These are phyloP conservation scores for Tridacna crocea DNA, from an alignment of 2,888 invertebrate genomes.

Conservation along the genomic window DNA sequence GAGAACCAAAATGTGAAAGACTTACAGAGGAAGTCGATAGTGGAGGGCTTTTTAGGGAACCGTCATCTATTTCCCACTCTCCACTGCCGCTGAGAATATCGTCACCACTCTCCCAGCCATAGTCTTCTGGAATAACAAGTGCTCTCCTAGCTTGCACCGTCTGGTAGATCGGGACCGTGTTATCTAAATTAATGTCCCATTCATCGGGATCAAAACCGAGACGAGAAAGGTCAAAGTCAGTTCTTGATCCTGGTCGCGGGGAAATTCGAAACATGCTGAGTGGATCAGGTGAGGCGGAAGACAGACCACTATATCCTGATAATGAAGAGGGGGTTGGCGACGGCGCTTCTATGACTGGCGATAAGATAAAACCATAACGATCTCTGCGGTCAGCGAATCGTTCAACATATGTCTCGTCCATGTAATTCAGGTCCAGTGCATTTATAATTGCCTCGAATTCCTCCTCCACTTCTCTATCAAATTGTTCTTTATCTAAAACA, in stretches of 20 bases:
- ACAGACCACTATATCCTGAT: slow-evolving; percentile 55
- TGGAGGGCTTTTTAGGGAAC: slow-evolving; percentile 49
- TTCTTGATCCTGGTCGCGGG: slow-evolving; percentile 41
- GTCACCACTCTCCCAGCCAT: slow-evolving; percentile 59
- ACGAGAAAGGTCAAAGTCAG: slow-evolving; percentile 53
- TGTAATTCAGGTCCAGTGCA: slow-evolving; percentile 30
- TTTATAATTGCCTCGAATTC: slow-evolving; percentile 58
- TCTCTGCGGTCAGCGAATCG: slow-evolving; percentile 57
- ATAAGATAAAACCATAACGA: slow-evolving; percentile 58
- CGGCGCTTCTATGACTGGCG: slow-evolving; percentile 52
- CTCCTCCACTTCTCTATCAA: slow-evolving; percentile 44
- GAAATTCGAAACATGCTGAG: slow-evolving; percentile 59
- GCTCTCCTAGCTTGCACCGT: slow-evolving; percentile 41
- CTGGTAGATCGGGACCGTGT: slow-evolving; percentile 54
- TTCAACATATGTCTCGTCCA: slow-evolving; percentile 47
- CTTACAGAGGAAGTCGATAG: slow-evolving; percentile 35
- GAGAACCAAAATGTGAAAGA: slow-evolving; percentile 48
- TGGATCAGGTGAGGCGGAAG: slow-evolving; percentile 54
- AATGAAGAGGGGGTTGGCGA: slow-evolving; percentile 57
- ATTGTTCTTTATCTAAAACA: slow-evolving; percentile 14
- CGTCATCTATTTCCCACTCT: slow-evolving; percentile 40
- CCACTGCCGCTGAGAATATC: slow-evolving; percentile 51
- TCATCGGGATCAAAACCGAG: slow-evolving; percentile 35
- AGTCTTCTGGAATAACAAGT: slow-evolving; percentile 45
- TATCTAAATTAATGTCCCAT: slow-evolving; percentile 34